Evolutionary conservation across 2,797 vertebrate genomes (phyloP), one percentile per base, ranked within the genome.

Genomic region (Thalassophryne amazonica): DNA sequence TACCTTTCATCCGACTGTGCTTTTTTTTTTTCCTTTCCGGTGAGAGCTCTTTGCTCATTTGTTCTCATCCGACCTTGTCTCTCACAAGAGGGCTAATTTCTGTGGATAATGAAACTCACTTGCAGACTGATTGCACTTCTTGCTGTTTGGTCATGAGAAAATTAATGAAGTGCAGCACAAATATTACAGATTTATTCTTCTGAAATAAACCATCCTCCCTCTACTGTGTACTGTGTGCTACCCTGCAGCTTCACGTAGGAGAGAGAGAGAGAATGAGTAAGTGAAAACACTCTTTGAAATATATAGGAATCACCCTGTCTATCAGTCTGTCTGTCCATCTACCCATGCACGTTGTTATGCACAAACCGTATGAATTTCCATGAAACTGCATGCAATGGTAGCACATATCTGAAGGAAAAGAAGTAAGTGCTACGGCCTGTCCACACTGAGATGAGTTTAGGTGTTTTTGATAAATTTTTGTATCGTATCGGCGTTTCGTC

Each of bases 111-210:
- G 54, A 58, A 76, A 63, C 49, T 57, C 47, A 35, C 67, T 69
- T 11, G 9, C 53, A 60, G 35, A 71, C 65, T 67, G 49, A 75
- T 66, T 73, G 68, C 41, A 41, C 59, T 58, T 66, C 69, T 70
- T 49, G 61, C 67, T 76, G 78, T 80, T 84, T 74, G 61, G 69
- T 80, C 62, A 64, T 62, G 60, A 76, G 66, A 76, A n/a, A 75
- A 79, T 70, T 70, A 77, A 80, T 75, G 69, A 37, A 57, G 59
- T 69, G 59, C 63, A 73, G 51, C 53, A 39, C 65, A 80, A 70
- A 81, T 62, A 62, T 59, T 46, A 67, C 30, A 57, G 39, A 69
- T 73, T 43, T 78, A 56, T 69, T 76, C 35, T 54, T 51, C 46
- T 56, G 55, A 71, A 63, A 69, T 30, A 32, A 78, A 70, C 79